Base-by-base conservation (phyloP, 1,140 invertebrate species). In the Neodiprion fabricii region DNA sequence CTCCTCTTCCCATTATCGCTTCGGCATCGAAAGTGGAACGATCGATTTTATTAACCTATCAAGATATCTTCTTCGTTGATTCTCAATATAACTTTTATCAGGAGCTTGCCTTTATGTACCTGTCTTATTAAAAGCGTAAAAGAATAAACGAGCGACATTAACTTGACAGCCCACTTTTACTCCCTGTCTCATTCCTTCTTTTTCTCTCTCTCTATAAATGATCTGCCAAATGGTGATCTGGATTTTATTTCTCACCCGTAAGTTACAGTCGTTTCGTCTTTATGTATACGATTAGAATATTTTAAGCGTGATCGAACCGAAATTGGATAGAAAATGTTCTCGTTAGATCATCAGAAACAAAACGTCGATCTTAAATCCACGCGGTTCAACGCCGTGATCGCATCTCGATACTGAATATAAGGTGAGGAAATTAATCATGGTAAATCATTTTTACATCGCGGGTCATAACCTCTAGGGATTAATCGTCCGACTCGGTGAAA, bases 401-500 rank as follows among this genome's bases (percentile, higher is more conserved):
- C 17, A 21, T 21, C 53, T 8, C 11, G n/a, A 12, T 9, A 7
- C 9, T 9, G 9, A 61, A 61, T 12, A 61, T 61, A 8, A 61
- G 28, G 5, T 17, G 53, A 61, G 0, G 8, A 17, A 61, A 14
- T 14, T 14, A 61, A 61, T 3, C 8, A 14, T 61, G 11, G 28
- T 40, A 40, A 61, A 9, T 12, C 53, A 8, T 61, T 5, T 40
- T 1, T 40, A 40, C 28, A 40, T 40, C 28, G 28, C 28, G 28
- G 28, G 28, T 40, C 28, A 0, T 40, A 5, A 40, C 28, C 28
- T 40, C 5, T 8, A 3, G 53, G 53, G 9, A 61, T 61, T 17
- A 61, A 61, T 61, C 53, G 4, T 61, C 53, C 7, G 53, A 61
- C 53, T 86, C 83, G 0, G 91, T 91, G 75, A 93, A 92, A 76